These are phyloP conservation scores for Oryzias javanicus DNA, from an alignment of 2,113 vertebrate genomes.

Conservation along the genomic window DNA sequence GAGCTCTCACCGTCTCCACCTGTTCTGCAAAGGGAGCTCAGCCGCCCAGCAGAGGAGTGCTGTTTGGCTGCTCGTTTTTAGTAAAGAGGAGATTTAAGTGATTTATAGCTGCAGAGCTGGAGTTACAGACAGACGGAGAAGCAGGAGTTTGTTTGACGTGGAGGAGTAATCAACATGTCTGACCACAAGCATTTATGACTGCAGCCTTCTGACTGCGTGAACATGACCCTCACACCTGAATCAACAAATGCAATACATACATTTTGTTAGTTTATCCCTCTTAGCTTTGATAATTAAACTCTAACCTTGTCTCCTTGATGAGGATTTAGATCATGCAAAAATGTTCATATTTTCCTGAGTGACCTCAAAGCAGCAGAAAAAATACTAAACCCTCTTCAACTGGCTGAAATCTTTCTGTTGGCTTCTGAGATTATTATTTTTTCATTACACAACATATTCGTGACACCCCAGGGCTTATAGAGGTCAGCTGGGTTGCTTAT, in stretches of 20 bases:
- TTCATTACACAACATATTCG: conserved; percentile 1
- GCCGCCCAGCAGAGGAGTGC: conserved; percentile 23
- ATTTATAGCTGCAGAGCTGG: conserved; percentile 8
- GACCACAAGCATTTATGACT: no score
- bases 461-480: background rate
- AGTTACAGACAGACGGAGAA: conserved; percentile 10
- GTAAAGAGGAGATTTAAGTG: conserved; percentile 20
- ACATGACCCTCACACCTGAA: no score
- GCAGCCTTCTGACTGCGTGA: no score
- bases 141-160: conserved; percentile 5
- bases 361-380: background rate
- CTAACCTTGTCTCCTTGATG: background rate
- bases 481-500: conserved; percentile 17
- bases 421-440: conserved; percentile 6
- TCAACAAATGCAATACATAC: no score
- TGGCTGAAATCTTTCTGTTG: background rate
- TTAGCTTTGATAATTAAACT: background rate
- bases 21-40: conserved; percentile 44
- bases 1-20: conserved; percentile 36
- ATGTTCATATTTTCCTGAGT: background rate
- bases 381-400: no score
- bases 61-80: conserved; percentile 25
- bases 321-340: background rate
- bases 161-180: no score
- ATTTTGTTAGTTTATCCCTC: no score